Evolutionary conservation across 37 sponge, comb jelly and placozoan genomes (phyloP), one percentile per base, ranked within the genome.

Genomic region (Petrosia ficiformis): DNA sequence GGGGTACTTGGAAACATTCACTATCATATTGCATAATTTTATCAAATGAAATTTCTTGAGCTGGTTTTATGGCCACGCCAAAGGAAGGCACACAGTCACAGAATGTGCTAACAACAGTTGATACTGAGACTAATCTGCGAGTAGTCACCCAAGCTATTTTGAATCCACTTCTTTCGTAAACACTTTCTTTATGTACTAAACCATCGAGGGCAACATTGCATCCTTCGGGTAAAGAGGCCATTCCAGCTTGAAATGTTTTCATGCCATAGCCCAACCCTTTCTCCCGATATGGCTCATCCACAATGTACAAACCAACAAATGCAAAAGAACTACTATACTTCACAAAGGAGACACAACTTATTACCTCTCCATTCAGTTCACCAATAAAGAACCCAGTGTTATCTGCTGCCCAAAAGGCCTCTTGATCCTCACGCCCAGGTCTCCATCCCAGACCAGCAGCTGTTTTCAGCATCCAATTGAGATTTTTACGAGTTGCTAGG

Each of bases 241-340:
- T 29, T 31, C 24, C 44, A 22, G 44, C 69, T 58, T n/a, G 1
- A 65, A 43, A 44, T 40, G 38, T 68, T 28, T 42, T 29, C 32
- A 4, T 0, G 11, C 78, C 78, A 29, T 78, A 78, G n/a, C n/a
- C n/a, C n/a, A n/a, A n/a, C 21, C 78, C 78, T 44, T 67, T 43
- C 24, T 69, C 69, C 24, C 78, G 41, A 58, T 67, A 43, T 30
- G 68, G 16, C 59, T 78, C 36, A 3, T 10, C 10, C 38, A 78
- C 78, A 42, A 78, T 32, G 14, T 44, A 67, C 22, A 38, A 52
- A 0, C 69, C 68, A 26, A 67, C 58, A 29, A 67, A 67, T 24
- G 69, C 78, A 3, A 48, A 67, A 29, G 28, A 21, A 4, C 68
- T 66, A 5, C 42, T 30, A 28, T 44, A 28, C 36, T 44, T 67